phyloP scores from a whole-genome alignment of 2,888 invertebrate genomes.

The Atrina japonica region DNA sequence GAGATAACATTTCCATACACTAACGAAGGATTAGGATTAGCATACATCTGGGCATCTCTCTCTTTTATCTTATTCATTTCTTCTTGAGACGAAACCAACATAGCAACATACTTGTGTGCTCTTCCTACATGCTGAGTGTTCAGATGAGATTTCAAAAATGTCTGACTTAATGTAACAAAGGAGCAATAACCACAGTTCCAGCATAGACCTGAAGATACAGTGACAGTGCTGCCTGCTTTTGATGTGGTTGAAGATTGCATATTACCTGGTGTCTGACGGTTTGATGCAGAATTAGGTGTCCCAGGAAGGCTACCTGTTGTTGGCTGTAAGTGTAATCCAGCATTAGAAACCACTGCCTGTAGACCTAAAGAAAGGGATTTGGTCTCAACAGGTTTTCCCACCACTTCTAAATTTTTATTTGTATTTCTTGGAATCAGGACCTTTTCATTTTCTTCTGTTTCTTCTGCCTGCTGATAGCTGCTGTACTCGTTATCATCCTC shows the following conservation, averaged over 20 bases:
- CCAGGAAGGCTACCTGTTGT: not conserved
- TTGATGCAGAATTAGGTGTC: not conserved
- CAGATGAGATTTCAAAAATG: conserved; percentile 68
- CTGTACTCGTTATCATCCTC: conserved; percentile 40
- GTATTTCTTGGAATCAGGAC: conserved; percentile 27
- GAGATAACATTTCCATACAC: conserved; percentile 25
- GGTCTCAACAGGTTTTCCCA: conserved; percentile 9
- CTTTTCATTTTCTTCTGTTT: conserved; percentile 44
- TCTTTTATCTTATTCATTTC: conserved; percentile 56
- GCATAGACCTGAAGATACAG: conserved; percentile 62
- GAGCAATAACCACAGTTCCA: conserved; percentile 74
- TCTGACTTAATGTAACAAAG: conserved; percentile 66
- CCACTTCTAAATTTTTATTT: not conserved
- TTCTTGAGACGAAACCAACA: conserved; percentile 57
- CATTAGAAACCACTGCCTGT: not conserved
- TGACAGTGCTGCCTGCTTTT: conserved; percentile 38
- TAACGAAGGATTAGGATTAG: conserved; percentile 28
- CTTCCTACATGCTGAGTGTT: conserved; percentile 63
- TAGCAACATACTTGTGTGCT: conserved; percentile 68
- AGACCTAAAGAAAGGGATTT: not conserved
- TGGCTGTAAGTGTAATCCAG: not conserved
- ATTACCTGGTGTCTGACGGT: conserved; percentile 15
- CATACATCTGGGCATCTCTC: conserved; percentile 48
- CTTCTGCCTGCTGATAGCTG: not conserved
- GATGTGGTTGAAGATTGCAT: conserved; percentile 21